A percentile compares a stretch with the other conserved stretches of the same genome.
These are phyloP conservation scores for Sclerurus mexicanus DNA, from an alignment of 2,113 vertebrate species.

Conservation along the genomic window DNA sequence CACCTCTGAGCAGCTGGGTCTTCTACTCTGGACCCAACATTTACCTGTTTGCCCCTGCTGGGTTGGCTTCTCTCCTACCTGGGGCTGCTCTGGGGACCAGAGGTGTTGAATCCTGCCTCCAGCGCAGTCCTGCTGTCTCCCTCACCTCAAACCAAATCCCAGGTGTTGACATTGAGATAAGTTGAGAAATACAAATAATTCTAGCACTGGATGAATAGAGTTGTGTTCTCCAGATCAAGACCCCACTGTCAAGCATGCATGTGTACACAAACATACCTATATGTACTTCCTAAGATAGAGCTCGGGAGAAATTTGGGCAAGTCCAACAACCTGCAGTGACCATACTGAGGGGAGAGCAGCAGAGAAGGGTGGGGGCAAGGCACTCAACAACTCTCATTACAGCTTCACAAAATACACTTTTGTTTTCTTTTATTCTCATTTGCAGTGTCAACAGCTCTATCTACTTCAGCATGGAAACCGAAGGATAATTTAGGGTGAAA, in stretches of 20 bases:
- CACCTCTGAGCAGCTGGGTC: background rate
- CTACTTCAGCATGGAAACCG: conserved; percentile 67
- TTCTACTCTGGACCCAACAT: background rate
- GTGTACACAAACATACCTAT: background rate
- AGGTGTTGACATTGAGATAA: conserved; percentile 44
- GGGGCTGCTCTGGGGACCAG: background rate
- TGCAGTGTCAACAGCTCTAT: conserved; percentile 75
- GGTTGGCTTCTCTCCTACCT: background rate
- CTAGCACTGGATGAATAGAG: conserved; percentile 20
- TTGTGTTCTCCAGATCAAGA: conserved; percentile 44
- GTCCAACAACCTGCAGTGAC: background rate
- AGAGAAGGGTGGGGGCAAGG: background rate
- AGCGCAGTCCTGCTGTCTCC: background rate
- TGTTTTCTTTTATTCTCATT: conserved; percentile 70
- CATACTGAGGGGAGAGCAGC: background rate
- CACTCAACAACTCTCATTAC: background rate
- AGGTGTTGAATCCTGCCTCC: background rate
- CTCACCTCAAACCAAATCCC: background rate
- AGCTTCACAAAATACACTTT: conserved; percentile 24
- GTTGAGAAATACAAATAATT: conserved; percentile 37
- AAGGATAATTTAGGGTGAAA: conserved; percentile 79
- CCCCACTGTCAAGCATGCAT: background rate
- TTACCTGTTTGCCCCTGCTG: background rate
- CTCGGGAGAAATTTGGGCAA: background rate
- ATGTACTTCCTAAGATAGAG: background rate